Conservation (phyloP, 2,113 vertebrate species). For the Dinomys branickii region DNA sequence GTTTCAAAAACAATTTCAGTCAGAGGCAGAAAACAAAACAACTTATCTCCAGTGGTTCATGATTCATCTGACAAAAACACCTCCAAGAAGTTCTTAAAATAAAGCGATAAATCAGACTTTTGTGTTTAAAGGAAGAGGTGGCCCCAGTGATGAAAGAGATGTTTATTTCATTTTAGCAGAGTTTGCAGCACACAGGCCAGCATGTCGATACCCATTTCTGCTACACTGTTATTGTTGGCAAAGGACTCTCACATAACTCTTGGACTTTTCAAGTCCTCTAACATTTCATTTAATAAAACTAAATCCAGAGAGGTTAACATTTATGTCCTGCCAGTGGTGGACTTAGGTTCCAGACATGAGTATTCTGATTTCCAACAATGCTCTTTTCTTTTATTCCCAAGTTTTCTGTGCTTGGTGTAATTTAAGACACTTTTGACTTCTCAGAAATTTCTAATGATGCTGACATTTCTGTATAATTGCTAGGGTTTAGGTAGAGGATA, state of each 20-base stretch:
- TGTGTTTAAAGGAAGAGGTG: slow-evolving; percentile 50
- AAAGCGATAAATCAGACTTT: slow-evolving; percentile 33
- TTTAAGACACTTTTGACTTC: not conserved
- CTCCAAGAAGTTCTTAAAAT: slow-evolving; percentile 57
- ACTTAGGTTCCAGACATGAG: not conserved
- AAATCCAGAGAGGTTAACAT: not conserved
- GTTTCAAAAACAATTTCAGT: slow-evolving; percentile 13
- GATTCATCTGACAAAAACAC: slow-evolving; percentile 36
- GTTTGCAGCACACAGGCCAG: not conserved
- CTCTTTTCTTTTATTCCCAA: not conserved
- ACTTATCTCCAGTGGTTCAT: not conserved
- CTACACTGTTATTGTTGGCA: not conserved
- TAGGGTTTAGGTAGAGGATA: not conserved
- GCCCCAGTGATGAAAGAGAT: not conserved
- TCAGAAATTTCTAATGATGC: not conserved
- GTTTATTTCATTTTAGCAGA: slow-evolving; percentile 4
- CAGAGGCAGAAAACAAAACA: not conserved
- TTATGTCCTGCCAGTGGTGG: not conserved
- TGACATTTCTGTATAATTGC: not conserved
- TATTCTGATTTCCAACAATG: not conserved
- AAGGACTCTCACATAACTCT: not conserved
- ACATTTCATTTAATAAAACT: not conserved
- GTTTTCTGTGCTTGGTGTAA: not conserved
- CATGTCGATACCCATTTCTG: not conserved
- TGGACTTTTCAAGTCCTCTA: not conserved